Evolutionary conservation across 2,797 vertebrate genomes (phyloP).

Genomic region (Enteromius radiatus): DNA sequence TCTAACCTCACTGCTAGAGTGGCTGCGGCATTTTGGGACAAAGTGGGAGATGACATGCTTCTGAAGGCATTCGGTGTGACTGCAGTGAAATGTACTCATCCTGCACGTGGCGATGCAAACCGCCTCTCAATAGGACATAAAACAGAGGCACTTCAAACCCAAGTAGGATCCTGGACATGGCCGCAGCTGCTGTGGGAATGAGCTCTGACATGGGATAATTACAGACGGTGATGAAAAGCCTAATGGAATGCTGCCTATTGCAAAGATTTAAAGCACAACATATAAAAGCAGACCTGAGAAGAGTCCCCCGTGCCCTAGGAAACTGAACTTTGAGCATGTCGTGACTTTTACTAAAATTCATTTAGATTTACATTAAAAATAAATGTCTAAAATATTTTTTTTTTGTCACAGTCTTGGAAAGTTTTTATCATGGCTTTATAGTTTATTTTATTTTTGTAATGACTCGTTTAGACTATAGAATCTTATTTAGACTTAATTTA

Average conservation of each 20-base stretch:
- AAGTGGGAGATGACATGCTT: slow-evolving; percentile 54
- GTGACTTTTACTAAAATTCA: background rate
- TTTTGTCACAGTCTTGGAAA: background rate
- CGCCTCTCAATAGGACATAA: slow-evolving; percentile 56
- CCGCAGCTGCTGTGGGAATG: slow-evolving; percentile 54
- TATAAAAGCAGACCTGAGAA: background rate
- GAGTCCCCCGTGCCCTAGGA: background rate
- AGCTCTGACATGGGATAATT: slow-evolving; percentile 55
- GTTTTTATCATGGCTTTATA: background rate
- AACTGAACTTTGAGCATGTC: background rate
- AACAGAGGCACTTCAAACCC: slow-evolving; percentile 63
- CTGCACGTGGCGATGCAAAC: slow-evolving; percentile 34
- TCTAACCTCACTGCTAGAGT: slow-evolving; percentile 33
- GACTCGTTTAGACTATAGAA: background rate
- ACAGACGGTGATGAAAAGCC: slow-evolving; percentile 61
- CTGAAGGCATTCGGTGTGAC: slow-evolving; percentile 53
- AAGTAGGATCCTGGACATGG: slow-evolving; percentile 49
- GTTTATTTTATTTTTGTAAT: background rate
- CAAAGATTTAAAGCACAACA: slow-evolving; percentile 32
- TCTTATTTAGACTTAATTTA: background rate
- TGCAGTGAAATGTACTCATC: slow-evolving; percentile 47
- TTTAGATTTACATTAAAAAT: background rate
- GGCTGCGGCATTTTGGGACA: slow-evolving; percentile 58
- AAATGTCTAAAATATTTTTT: background rate
- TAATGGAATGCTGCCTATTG: slow-evolving; percentile 51